Evolutionary conservation across 2,797 vertebrate species (phyloP).

Genomic region (Lindbergichthys nudifrons): DNA sequence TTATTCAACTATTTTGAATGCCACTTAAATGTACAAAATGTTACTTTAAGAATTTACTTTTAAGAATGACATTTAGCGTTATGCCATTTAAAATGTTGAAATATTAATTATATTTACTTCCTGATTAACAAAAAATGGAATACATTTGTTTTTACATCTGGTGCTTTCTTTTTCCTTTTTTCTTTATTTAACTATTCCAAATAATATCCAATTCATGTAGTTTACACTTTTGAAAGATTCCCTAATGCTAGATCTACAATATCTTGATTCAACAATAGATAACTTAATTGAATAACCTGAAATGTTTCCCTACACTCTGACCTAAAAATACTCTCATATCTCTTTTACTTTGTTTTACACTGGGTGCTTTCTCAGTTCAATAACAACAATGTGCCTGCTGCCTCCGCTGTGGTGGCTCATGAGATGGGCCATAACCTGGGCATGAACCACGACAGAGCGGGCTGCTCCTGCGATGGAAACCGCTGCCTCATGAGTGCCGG

Average conservation of each 20-base stretch:
- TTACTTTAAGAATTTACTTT: neutral
- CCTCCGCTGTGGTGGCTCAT: slow-evolving; percentile 88
- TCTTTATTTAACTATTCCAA: neutral
- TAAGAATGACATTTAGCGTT: neutral
- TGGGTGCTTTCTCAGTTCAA: slow-evolving; percentile 71
- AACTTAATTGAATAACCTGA: neutral
- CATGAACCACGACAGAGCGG: slow-evolving; percentile 84
- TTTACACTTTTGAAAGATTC: neutral
- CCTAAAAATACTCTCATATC: neutral
- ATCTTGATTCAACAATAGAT: neutral
- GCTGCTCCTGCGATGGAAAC: slow-evolving; percentile 65
- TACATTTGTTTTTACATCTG: neutral
- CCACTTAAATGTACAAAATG: neutral
- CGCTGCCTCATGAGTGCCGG: slow-evolving; percentile 84
- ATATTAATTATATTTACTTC: neutral
- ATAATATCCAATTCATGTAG: neutral
- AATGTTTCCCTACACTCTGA: neutral
- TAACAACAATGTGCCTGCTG: slow-evolving; percentile 15
- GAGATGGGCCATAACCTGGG: slow-evolving; percentile 93
- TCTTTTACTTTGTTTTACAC: too few species aligned
- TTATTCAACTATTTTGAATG: neutral
- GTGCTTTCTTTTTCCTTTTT: neutral
- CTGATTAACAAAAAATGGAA: neutral
- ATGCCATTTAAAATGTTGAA: neutral
- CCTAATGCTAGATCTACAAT: neutral